These are phyloP conservation scores for Pomacea canaliculata DNA, from an alignment of 2,888 invertebrate species.

Conservation along the genomic window DNA sequence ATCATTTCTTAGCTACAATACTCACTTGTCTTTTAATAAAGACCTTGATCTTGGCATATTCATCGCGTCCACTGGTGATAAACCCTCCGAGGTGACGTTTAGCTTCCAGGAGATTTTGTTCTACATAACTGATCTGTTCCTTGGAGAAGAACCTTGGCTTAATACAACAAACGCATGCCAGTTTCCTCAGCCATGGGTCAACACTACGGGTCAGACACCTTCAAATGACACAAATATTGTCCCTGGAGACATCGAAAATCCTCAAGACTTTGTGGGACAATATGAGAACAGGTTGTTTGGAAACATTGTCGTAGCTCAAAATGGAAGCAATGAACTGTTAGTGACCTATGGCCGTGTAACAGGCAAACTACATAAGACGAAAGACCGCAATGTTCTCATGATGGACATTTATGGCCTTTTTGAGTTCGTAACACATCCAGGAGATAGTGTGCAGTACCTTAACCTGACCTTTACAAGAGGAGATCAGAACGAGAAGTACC, in stretches of 20 bases:
- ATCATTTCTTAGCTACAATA: constrained; percentile 8
- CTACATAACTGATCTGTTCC: constrained; percentile 42
- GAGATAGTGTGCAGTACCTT: not conserved
- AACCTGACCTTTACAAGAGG: not conserved
- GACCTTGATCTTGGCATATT: constrained; percentile 17
- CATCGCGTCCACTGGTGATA: constrained; percentile 19
- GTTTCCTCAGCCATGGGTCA: constrained; percentile 36
- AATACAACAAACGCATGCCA: constrained; percentile 42
- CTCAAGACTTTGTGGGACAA: constrained; percentile 27
- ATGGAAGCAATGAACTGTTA: constrained; percentile 3
- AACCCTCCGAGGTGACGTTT: not conserved
- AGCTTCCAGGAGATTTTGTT: constrained; percentile 29
- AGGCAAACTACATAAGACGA: constrained; percentile 1
- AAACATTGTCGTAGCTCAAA: constrained; percentile 14
- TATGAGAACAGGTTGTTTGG: constrained; percentile 33
- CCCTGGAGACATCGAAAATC: not conserved
- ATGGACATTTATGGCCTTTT: not conserved
- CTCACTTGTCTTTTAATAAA: constrained; percentile 7
- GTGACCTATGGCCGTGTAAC: not conserved
- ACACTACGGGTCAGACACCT: not conserved
- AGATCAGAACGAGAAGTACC: not conserved
- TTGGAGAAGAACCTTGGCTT: constrained; percentile 43
- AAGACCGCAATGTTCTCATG: not conserved
- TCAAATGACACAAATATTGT: not conserved
- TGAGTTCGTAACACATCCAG: not conserved